Conservation (phyloP, 1,140 invertebrate genomes). For the Vanessa atalanta region DNA sequence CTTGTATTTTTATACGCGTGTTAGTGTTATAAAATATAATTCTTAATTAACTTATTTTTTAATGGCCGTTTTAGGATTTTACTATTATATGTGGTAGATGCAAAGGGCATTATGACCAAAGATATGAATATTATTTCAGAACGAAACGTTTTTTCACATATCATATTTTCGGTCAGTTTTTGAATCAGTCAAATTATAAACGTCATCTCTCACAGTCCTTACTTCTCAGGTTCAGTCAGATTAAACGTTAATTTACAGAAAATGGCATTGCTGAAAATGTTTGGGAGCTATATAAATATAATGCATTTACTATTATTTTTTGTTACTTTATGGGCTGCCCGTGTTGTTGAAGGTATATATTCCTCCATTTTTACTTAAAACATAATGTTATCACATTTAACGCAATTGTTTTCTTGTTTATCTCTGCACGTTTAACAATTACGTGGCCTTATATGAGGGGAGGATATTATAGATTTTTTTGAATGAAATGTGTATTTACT, state of each 20-base stretch:
- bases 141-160: no score
- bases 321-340: constrained; percentile 35
- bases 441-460: constrained; percentile 74
- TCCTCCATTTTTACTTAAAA: constrained; percentile 5
- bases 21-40: no score
- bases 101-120: no score
- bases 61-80: no score
- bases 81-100: no score
- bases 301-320: constrained; percentile 38
- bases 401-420: constrained; percentile 33
- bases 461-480: constrained; percentile 42
- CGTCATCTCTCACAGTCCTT: no score
- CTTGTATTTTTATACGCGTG: no score
- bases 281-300: constrained; percentile 30
- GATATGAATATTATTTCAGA: no score
- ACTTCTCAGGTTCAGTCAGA: no score
- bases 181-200: no score
- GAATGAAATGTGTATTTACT: constrained; percentile 27
- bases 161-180: no score
- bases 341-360: constrained; percentile 46
- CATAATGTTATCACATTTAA: constrained; percentile 9
- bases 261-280: constrained; percentile 41
- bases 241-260: constrained; percentile 14
- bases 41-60: no score
- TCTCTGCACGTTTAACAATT: constrained; percentile 52